Evolutionary conservation across 2,797 vertebrate genomes (phyloP), one percentile per base, ranked within the genome.

Genomic region (Gadopsis marmoratus): DNA sequence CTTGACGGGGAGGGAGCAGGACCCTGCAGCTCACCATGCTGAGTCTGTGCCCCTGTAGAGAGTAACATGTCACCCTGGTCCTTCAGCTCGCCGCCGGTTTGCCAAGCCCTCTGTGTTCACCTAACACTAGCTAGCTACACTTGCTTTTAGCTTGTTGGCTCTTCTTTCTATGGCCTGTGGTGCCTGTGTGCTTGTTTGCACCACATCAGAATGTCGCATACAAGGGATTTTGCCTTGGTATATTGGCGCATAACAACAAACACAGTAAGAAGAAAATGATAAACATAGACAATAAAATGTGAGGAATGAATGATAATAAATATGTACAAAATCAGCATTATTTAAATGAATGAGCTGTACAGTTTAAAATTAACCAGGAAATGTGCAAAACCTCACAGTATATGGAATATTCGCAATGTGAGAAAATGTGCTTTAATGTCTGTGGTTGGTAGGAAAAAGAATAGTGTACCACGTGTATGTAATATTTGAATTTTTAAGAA

Each of bases 1-100:
- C 81, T 82, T 84, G 82, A 71, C 64, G 72, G 74, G 54, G 55
- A 21, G 47, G 26, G 59, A 71, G 58, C 47, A 50, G 54, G 67
- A 62, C 66, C 82, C 78, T 62, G 73, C 80, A 60, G 80, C 75
- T 72, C 59, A 21, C 13, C 47, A 33, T 1, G 7, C 68, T 13
- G 69, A 77, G 76, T 72, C 39, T 13, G 26, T 61, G 63, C 26
- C 80, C 73, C 61, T 35, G 43, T n/a, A 69, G 33, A 45, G 76
- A 69, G 48, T 19, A 61, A 41, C 58, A 56, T 55, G 67, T 70
- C 81, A 75, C 43, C 70, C 48, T 70, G 78, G 56, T 48, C 55
- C 71, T 56, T 79, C 69, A 77, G 59, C 72, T 37, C 29, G 3
- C 64, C 5, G 17, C 56, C 60, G 75, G 75, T 72, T 73, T 47